Percentiles rank a stretch among this genome's conserved stretches.
Conservation (phyloP, 2,113 vertebrate species). For the Cyprinodon variegatus region DNA sequence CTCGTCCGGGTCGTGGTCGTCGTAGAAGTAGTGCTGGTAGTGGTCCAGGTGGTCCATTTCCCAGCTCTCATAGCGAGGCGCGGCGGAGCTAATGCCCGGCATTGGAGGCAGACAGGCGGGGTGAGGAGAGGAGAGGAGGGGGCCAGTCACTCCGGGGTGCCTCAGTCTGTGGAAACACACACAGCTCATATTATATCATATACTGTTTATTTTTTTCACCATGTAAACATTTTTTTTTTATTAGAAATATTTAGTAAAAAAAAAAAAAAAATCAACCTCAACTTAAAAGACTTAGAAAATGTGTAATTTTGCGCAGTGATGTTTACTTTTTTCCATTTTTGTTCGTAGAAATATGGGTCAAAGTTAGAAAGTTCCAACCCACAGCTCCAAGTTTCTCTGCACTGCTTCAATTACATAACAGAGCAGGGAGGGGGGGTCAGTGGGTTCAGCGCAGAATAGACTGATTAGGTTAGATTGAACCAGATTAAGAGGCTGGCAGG, state of each 20-base stretch:
- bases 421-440: neutral
- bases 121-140: neutral
- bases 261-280: no score
- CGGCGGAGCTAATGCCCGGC: conserved; percentile 76
- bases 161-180: conserved; percentile 56
- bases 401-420: conserved; percentile 70
- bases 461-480: conserved; percentile 36
- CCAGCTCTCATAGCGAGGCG: conserved; percentile 75
- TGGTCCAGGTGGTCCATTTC: conserved; percentile 90
- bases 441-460: conserved; percentile 23
- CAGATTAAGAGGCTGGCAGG: conserved; percentile 33
- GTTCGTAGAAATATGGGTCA: neutral
- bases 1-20: conserved; percentile 88
- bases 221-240: no score
- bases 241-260: no score
- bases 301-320: no score
- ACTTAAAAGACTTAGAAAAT: no score
- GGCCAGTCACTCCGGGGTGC: conserved; percentile 62
- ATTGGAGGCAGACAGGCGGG: conserved; percentile 55
- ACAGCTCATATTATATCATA: conserved; percentile 16
- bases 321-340: no score
- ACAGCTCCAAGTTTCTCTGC: conserved; percentile 72
- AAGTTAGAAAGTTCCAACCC: neutral
- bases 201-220: neutral
- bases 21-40: conserved; percentile 93